Conservation (phyloP, 2,113 vertebrate genomes). For the Polyodon spathula region DNA sequence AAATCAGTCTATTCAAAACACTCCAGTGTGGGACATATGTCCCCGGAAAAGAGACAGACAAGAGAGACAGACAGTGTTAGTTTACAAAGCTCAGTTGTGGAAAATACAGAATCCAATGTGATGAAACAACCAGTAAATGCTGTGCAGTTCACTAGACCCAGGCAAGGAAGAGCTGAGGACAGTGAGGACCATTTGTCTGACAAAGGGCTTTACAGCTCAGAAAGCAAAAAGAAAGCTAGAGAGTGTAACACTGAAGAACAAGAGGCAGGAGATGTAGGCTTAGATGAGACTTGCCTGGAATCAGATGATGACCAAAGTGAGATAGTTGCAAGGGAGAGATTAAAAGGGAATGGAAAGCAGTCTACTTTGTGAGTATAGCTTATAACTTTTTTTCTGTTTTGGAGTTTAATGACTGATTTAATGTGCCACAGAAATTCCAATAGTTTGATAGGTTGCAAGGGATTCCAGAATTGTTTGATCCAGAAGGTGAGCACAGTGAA, state of each 20-base stretch:
- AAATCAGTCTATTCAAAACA: no score
- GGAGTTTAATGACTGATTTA: slow-evolving; percentile 20
- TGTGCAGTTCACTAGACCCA: neutral
- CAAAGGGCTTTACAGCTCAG: neutral
- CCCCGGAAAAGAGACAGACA: no score
- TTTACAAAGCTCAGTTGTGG: no score
- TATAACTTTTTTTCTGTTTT: slow-evolving; percentile 5
- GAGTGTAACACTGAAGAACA: slow-evolving; percentile 27
- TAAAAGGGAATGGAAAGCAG: slow-evolving; percentile 37
- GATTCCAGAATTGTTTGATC: slow-evolving; percentile 18
- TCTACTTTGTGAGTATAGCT: slow-evolving; percentile 61
- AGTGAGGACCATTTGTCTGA: neutral
- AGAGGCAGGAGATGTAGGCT: slow-evolving; percentile 32
- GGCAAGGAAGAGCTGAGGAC: neutral
- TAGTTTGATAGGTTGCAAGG: slow-evolving; percentile 31
- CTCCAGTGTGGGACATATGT: no score
- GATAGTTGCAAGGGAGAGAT: slow-evolving; percentile 48
- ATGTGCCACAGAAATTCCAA: slow-evolving; percentile 19
- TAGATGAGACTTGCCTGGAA: slow-evolving; percentile 63
- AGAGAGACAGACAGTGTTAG: no score
- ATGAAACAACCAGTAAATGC: no score
- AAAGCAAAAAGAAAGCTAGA: neutral
- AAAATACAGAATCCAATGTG: neutral
- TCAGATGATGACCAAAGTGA: slow-evolving; percentile 49
- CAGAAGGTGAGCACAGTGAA: no score